Conservation (phyloP, 1,140 invertebrate genomes). For the Geopemphigus sp. region DNA sequence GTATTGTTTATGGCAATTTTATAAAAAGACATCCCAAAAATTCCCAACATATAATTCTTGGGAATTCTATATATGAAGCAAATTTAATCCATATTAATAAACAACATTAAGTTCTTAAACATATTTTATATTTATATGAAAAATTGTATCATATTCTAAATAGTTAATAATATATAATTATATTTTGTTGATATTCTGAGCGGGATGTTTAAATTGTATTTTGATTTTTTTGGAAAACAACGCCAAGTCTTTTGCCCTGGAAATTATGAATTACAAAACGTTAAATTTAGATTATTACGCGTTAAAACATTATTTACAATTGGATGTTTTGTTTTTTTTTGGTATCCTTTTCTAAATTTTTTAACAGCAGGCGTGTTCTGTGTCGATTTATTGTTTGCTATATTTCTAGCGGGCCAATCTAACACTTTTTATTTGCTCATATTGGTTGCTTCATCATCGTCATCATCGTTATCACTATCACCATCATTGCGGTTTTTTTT, state of each 20-base stretch:
- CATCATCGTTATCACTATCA: not conserved
- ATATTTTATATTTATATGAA: too few relatives aligned
- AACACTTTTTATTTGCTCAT: conserved; percentile 34
- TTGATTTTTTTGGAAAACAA: conserved; percentile 42
- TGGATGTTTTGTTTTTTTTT: conserved; percentile 27
- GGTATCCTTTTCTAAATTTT: conserved; percentile 19
- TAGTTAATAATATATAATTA: not conserved
- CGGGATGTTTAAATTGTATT: not conserved
- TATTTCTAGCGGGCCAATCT: conserved; percentile 24
- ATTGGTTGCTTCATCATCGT: not conserved
- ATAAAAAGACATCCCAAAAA: too few relatives aligned
- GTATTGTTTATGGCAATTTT: too few relatives aligned
- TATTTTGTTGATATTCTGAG: not conserved
- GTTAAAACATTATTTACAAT: not conserved
- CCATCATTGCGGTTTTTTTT: not conserved
- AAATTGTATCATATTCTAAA: not conserved
- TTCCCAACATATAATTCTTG: too few relatives aligned
- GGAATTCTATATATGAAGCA: too few relatives aligned
- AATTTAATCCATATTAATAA: too few relatives aligned
- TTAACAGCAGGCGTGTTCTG: not conserved
- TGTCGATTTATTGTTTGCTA: too few relatives aligned
- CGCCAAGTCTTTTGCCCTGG: conserved; percentile 27
- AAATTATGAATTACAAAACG: not conserved
- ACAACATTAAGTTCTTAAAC: too few relatives aligned
- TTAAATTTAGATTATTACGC: not conserved